A percentile compares a stretch with the other conserved stretches of the same genome.
These are phyloP conservation scores for Aegithalos caudatus DNA, from an alignment of 2,113 vertebrate species.

Conservation along the genomic window DNA sequence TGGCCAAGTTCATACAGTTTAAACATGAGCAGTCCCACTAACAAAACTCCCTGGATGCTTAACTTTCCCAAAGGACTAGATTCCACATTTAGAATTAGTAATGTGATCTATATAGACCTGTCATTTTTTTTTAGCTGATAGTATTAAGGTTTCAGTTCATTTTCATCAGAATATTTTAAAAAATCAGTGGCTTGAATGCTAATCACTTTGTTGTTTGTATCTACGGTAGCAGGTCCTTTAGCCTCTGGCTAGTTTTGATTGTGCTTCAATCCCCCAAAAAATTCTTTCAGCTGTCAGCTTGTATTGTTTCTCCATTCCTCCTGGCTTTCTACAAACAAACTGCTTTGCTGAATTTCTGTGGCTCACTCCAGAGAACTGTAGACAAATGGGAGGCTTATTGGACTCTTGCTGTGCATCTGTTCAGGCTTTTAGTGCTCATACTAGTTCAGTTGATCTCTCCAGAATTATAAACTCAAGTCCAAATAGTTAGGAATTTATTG, in stretches of 20 bases:
- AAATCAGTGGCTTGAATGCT: neutral
- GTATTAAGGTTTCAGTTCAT: neutral
- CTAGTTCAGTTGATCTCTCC: neutral
- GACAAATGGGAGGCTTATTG: neutral
- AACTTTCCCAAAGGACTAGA: neutral
- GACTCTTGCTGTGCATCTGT: neutral
- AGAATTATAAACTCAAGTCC: neutral
- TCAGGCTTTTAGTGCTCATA: neutral
- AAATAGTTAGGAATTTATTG: neutral
- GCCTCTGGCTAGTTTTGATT: neutral
- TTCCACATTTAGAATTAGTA: neutral
- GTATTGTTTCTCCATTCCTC: neutral
- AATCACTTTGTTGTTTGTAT: neutral
- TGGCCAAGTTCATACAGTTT: neutral
- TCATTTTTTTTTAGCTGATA: neutral
- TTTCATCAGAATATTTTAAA: neutral
- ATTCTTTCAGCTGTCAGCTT: conserved; percentile 2
- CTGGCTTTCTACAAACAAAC: conserved; percentile 1
- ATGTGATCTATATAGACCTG: neutral
- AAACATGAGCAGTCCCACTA: neutral
- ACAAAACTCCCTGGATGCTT: neutral
- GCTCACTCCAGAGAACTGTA: neutral
- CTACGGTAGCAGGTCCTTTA: neutral
- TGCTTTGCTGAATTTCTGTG: neutral
- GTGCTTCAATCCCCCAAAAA: neutral